These are phyloP conservation scores for Rhingia rostrata DNA, from an alignment of 2,888 invertebrate genomes.

Conservation along the genomic window DNA sequence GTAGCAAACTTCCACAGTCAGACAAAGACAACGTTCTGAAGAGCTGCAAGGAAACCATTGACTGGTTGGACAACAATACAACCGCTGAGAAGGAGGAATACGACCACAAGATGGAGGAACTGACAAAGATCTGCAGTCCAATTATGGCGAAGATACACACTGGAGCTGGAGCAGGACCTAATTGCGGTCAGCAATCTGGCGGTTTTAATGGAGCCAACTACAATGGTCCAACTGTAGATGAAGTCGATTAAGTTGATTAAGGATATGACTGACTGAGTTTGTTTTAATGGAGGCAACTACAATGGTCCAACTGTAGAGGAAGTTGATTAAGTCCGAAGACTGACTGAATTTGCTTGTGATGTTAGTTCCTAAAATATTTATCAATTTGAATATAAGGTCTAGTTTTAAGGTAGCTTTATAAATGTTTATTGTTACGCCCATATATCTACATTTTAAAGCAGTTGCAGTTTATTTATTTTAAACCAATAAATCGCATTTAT, in stretches of 20 bases:
- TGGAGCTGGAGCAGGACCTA: conserved; percentile 64
- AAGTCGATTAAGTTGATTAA: conserved; percentile 76
- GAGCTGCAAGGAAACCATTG: conserved; percentile 86
- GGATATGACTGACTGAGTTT: not conserved
- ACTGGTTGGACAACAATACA: conserved; percentile 90
- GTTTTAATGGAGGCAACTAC: conserved; percentile 81
- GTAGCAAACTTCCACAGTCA: conserved; percentile 85
- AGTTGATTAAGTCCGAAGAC: conserved; percentile 76
- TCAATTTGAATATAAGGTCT: too few species aligned
- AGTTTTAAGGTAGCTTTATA: too few species aligned
- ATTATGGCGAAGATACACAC: conserved; percentile 84
- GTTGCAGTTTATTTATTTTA: too few species aligned
- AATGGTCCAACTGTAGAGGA: conserved; percentile 80
- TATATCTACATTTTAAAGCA: too few species aligned
- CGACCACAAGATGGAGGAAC: conserved; percentile 83
- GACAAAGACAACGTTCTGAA: conserved; percentile 88
- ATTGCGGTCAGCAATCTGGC: conserved; percentile 83
- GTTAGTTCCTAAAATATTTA: too few species aligned
- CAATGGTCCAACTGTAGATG: conserved; percentile 80
- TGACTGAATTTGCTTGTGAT: not conserved
- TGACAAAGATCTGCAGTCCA: conserved; percentile 82
- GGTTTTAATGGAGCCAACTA: conserved; percentile 84
- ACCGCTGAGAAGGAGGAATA: conserved; percentile 90
- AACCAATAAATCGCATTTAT: too few species aligned
- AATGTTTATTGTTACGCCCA: too few species aligned